Conservation (phyloP, 2,888 invertebrate genomes). For the Phortica magna region DNA sequence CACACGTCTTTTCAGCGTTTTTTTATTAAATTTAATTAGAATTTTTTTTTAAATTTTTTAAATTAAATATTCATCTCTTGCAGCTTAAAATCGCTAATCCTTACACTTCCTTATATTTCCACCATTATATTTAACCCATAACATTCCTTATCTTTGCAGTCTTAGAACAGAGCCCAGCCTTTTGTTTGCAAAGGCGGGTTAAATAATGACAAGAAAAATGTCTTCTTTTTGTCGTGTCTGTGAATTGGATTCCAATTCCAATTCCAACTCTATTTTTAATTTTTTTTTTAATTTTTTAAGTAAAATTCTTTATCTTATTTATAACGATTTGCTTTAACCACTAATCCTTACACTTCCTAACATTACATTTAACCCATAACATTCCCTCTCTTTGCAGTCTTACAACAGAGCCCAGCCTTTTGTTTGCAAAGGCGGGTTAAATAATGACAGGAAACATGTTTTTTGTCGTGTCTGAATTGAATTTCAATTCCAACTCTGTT, state of each 20-base stretch:
- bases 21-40: background rate
- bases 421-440: background rate
- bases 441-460: background rate
- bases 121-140: no score
- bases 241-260: no score
- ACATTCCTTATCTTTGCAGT: no score
- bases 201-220: background rate
- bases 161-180: background rate
- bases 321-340: no score
- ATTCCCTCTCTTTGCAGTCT: no score
- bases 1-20: background rate
- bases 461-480: background rate
- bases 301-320: no score
- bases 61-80: background rate
- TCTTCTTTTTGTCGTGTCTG: no score
- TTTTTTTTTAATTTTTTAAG: no score
- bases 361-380: no score
- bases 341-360: background rate
- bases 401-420: slow-evolving; percentile 10
- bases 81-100: slow-evolving; percentile 3
- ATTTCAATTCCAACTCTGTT: slow-evolving; percentile 5
- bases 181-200: background rate
- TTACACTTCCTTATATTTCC: background rate
- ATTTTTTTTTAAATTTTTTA: background rate
- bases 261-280: background rate